Conservation (phyloP, 2,113 vertebrate genomes). For the Myiozetetes cayanensis region DNA sequence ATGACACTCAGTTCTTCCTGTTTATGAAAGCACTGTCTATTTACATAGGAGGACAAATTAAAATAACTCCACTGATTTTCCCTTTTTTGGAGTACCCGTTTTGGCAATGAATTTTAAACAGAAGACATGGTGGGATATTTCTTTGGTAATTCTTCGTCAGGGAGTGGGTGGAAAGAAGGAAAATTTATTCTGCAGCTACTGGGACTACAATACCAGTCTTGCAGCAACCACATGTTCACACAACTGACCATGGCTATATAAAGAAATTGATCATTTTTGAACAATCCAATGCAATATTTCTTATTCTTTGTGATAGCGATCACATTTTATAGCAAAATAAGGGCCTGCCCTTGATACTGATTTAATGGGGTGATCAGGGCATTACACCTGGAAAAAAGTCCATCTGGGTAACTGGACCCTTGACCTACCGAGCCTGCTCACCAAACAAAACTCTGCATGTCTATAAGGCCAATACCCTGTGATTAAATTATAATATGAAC, state of each 20-base stretch:
- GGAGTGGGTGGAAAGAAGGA: background rate
- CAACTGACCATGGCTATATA: background rate
- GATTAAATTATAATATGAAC: background rate
- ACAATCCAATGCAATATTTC: background rate
- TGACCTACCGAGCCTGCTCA: background rate
- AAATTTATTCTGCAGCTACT: background rate
- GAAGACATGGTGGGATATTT: background rate
- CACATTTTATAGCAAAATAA: background rate
- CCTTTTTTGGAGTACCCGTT: background rate
- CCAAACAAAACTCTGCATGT: background rate
- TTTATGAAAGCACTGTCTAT: background rate
- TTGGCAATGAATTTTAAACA: background rate
- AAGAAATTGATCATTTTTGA: background rate
- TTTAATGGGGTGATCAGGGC: background rate
- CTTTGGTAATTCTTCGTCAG: background rate
- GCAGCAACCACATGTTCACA: background rate
- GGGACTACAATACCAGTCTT: background rate
- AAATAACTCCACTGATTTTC: background rate
- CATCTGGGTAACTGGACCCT: background rate
- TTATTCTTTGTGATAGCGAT: background rate
- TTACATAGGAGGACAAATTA: background rate
- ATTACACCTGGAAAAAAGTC: background rate
- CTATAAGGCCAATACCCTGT: background rate
- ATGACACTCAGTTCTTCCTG: background rate
- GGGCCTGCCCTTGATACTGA: background rate